A percentile compares a stretch with the other conserved stretches of the same genome.
Evolutionary conservation across 2,888 invertebrate genomes (phyloP).

Genomic region (Magallana nippona): DNA sequence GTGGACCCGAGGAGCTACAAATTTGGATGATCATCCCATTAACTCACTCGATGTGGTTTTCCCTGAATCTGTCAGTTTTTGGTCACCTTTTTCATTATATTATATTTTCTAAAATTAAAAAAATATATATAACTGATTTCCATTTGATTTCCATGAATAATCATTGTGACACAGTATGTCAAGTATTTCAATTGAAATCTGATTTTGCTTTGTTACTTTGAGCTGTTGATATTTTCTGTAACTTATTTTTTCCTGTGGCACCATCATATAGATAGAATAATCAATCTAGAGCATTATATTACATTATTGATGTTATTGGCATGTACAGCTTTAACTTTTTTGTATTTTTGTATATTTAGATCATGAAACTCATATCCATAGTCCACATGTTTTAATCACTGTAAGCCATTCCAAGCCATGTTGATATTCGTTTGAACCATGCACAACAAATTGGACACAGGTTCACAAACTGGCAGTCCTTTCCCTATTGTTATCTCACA

Average conservation of each 20-base stretch:
- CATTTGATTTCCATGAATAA: not conserved
- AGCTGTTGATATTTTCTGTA: not conserved
- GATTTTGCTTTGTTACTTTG: not conserved
- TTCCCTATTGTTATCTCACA: no score
- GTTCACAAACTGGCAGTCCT: no score
- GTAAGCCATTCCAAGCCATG: not conserved
- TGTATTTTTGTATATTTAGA: constrained; percentile 23
- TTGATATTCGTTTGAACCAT: not conserved
- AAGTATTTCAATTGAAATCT: not conserved
- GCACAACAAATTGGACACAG: no score
- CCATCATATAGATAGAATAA: not conserved
- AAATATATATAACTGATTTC: no score
- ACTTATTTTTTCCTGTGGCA: not conserved
- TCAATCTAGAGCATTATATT: not conserved
- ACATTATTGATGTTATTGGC: constrained; percentile 8
- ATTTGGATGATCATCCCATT: not conserved
- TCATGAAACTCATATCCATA: not conserved
- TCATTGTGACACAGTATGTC: not conserved
- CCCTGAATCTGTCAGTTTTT: not conserved
- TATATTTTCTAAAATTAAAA: not conserved
- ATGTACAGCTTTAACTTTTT: constrained; percentile 29
- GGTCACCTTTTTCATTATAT: not conserved
- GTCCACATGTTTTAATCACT: constrained; percentile 5
- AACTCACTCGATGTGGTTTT: not conserved
- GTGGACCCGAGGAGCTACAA: no score